These are phyloP conservation scores for Achroia grisella DNA, from an alignment of 1,140 invertebrate genomes.

Conservation along the genomic window DNA sequence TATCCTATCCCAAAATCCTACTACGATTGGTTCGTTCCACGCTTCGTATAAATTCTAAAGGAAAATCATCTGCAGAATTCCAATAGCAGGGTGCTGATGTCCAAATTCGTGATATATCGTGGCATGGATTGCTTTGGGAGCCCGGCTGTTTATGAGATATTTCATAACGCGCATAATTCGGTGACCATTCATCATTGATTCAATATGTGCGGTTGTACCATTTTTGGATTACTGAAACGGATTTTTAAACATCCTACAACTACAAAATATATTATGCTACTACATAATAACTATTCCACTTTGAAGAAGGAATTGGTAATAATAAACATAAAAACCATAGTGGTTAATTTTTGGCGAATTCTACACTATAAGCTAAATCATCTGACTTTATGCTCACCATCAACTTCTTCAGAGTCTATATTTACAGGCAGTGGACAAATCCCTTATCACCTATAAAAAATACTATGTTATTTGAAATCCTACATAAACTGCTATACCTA, in stretches of 20 bases:
- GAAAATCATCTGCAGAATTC: constrained; percentile 65
- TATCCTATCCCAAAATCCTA: constrained; percentile 47
- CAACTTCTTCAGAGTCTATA: too few relatives aligned
- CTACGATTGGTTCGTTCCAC: constrained; percentile 41
- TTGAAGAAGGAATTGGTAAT: too few relatives aligned
- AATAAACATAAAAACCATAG: too few relatives aligned
- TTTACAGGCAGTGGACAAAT: too few relatives aligned
- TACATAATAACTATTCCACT: too few relatives aligned
- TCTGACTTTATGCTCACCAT: too few relatives aligned
- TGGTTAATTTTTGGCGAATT: neutral
- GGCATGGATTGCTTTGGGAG: constrained; percentile 30
- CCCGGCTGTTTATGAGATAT: constrained; percentile 66
- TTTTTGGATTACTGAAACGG: too few relatives aligned
- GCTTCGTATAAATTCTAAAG: constrained; percentile 55
- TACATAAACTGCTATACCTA: too few relatives aligned
- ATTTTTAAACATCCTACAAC: too few relatives aligned
- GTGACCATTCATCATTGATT: constrained; percentile 41
- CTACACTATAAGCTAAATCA: constrained; percentile 16
- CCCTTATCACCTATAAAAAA: too few relatives aligned
- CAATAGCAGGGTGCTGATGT: constrained; percentile 64
- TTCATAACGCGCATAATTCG: constrained; percentile 61
- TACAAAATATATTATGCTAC: too few relatives aligned
- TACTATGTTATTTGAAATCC: constrained; percentile 17
- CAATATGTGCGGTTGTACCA: too few relatives aligned
- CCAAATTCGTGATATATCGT: constrained; percentile 67